A percentile compares a stretch with the other conserved stretches of the same genome.
These are phyloP conservation scores for Emesis castigata DNA, from an alignment of 2,888 invertebrate species.

Conservation along the genomic window DNA sequence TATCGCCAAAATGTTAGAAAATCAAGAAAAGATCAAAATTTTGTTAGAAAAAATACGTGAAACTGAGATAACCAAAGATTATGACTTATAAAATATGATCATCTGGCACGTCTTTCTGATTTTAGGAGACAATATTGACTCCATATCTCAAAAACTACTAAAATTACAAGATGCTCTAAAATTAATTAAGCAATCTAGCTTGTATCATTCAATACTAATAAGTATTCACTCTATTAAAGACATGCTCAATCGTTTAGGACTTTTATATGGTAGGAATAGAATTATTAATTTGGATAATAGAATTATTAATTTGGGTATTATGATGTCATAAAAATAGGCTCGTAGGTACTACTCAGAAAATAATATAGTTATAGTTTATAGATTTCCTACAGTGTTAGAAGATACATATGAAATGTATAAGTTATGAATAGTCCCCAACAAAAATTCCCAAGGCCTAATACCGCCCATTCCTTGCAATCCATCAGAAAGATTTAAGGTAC, in stretches of 20 bases:
- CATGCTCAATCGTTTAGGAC: constrained; percentile 42
- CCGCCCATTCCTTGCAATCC: no score
- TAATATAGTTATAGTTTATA: constrained; percentile 37
- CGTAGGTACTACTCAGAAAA: constrained; percentile 37
- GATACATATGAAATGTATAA: not conserved
- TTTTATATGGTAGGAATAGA: constrained; percentile 24
- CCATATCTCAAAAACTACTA: constrained; percentile 33
- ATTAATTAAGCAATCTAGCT: constrained; percentile 15
- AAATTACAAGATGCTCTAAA: constrained; percentile 51
- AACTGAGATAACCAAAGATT: constrained; percentile 10
- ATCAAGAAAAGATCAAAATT: not conserved
- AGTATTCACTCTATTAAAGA: constrained; percentile 28
- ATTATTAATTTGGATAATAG: constrained; percentile 38
- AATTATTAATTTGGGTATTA: no score
- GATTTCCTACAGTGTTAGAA: constrained; percentile 39
- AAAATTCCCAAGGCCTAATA: no score
- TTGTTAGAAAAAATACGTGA: not conserved
- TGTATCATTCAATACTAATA: not conserved
- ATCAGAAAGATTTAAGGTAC: no score
- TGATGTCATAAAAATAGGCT: constrained; percentile 40
- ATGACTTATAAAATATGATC: constrained; percentile 48
- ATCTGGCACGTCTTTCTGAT: constrained; percentile 23
- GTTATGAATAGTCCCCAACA: no score
- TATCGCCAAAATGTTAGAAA: not conserved
- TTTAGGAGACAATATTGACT: not conserved